Conservation (phyloP, 2,888 invertebrate genomes). For the Alcis repandata region DNA sequence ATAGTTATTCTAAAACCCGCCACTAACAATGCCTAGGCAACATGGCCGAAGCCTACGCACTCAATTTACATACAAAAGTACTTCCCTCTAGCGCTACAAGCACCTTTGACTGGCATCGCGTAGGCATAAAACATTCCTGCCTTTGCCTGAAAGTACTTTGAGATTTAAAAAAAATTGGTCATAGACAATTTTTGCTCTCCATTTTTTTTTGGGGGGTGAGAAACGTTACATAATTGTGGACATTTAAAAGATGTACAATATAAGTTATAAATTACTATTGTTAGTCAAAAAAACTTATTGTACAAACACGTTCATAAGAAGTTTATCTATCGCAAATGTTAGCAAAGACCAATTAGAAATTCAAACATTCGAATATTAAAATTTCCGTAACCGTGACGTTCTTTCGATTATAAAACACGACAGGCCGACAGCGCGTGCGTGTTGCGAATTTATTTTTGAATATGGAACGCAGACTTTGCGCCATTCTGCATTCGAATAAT, state of each 20-base stretch:
- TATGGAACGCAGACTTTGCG: conserved; percentile 85
- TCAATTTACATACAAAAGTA: conserved; percentile 85
- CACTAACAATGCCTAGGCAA: conserved; percentile 62
- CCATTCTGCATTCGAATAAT: conserved; percentile 78
- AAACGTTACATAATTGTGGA: too few relatives aligned
- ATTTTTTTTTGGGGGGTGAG: too few relatives aligned
- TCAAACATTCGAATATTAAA: conserved; percentile 41
- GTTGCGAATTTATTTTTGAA: conserved; percentile 86
- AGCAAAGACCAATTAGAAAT: neutral
- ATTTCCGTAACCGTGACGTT: conserved; percentile 60
- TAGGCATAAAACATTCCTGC: conserved; percentile 77
- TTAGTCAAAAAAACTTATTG: too few relatives aligned
- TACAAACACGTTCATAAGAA: too few relatives aligned
- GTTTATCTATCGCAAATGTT: too few relatives aligned
- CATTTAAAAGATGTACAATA: too few relatives aligned
- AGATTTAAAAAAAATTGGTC: conserved; percentile 22
- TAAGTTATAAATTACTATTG: too few relatives aligned
- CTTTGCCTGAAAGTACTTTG: conserved; percentile 36
- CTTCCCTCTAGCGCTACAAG: conserved; percentile 70
- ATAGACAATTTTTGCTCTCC: too few relatives aligned
- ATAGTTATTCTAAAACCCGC: conserved; percentile 59
- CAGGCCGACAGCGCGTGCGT: conserved; percentile 72
- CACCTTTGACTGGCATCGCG: conserved; percentile 72
- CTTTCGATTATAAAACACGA: conserved; percentile 81
- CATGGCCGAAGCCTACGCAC: conserved; percentile 75